Conservation (phyloP, 2,888 invertebrate species). For the Sphaerophoria rueppellii region DNA sequence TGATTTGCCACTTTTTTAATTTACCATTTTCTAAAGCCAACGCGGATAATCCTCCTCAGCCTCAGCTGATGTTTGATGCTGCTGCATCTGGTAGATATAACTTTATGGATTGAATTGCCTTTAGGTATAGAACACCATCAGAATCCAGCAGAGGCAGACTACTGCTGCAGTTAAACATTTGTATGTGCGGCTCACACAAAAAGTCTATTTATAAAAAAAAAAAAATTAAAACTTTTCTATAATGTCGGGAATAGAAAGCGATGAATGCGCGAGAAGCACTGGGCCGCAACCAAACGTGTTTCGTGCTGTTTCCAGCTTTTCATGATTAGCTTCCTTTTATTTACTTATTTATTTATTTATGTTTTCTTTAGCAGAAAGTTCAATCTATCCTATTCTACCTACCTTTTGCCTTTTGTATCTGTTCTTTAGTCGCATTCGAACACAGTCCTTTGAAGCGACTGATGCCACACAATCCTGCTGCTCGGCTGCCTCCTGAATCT, state of each 20-base stretch:
- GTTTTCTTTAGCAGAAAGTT: neutral
- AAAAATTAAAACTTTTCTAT: conserved; percentile 22
- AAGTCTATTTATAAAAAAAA: too few species aligned
- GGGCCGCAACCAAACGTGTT: conserved; percentile 67
- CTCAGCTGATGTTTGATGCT: conserved; percentile 14
- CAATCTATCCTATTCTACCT: neutral
- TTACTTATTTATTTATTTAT: conserved; percentile 44
- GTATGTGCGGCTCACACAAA: conserved; percentile 17
- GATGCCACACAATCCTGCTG: neutral
- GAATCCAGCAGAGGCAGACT: neutral
- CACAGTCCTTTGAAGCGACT: conserved; percentile 14
- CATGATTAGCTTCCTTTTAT: conserved; percentile 70
- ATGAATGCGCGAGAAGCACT: conserved; percentile 49
- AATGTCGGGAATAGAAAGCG: conserved; percentile 64
- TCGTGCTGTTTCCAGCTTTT: conserved; percentile 64
- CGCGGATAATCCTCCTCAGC: conserved; percentile 51
- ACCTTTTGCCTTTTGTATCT: neutral
- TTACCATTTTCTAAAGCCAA: conserved; percentile 47
- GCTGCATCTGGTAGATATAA: conserved; percentile 50
- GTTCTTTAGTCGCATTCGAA: neutral
- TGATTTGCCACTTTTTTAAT: conserved; percentile 47
- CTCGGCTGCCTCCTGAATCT: neutral
- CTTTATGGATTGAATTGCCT: conserved; percentile 51
- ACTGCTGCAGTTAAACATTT: neutral
- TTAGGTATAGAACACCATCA: conserved; percentile 38